Base-by-base conservation (phyloP, 2,113 vertebrate genomes). In the Eudyptes chrysolophus region DNA sequence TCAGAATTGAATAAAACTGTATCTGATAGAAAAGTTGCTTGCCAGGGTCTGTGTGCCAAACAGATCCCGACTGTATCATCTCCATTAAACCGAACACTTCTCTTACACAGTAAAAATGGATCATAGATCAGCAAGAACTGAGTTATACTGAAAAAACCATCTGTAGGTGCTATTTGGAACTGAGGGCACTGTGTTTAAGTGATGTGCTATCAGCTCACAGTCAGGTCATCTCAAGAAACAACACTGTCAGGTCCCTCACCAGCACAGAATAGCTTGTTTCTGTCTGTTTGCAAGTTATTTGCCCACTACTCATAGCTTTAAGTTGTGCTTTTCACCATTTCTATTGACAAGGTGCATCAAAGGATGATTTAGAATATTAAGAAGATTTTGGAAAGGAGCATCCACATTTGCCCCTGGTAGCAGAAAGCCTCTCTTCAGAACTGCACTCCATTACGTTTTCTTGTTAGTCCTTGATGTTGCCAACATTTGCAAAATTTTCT, bases 91-190 rank as follows among this genome's bases (percentile, higher is more conserved):
- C 34, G 38, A 90, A 68, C 16, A 21, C 6, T 75, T 83, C 9
- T 54, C 6, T 30, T 36, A 49, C 21, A n/a, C 15, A 36, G 44
- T 32, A 3, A 15, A 64, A 90, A 38, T 10, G 57, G 26, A 96
- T 4, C 13, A 40, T 0, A 68, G 5, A 11, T 18, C 74, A 78
- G 34, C 55, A 65, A 61, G 76, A 71, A 32, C 30, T 32, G 51
- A 75, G 22, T 60, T 65, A 14, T 29, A 44, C 21, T 62, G 38
- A 48, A 60, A 18, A 24, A 54, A 69, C 8, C 10, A 40, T 12
- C n/a, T 1, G 0, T 25, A 69, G 52, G 38, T 36, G n/a, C 10
- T 66, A 3, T 1, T 3, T 2, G 86, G 65, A 40, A 42, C 21
- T 0, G 1, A 71, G 40, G 29, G 32, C 1, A 0, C 16, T 52